Evolutionary conservation across 2,888 invertebrate species (phyloP).

Genomic region (Merodon equestris): DNA sequence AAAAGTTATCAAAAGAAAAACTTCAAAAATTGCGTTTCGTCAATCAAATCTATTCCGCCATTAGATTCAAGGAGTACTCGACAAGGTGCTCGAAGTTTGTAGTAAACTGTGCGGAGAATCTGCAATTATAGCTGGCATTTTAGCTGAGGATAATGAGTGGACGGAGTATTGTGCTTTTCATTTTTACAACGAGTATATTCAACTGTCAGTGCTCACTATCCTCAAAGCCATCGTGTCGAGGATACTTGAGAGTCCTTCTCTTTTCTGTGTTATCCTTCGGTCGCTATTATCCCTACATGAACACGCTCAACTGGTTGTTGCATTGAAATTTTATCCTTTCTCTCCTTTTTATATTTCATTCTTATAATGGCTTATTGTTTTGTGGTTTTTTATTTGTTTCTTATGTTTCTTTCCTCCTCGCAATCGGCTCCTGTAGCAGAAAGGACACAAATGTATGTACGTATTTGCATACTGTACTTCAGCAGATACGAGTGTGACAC

Average conservation of each 20-base stretch:
- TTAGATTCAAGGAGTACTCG: constrained; percentile 54
- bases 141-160: constrained; percentile 41
- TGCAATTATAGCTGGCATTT: constrained; percentile 33
- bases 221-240: constrained; percentile 57
- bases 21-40: constrained; percentile 24
- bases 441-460: too few relatives aligned
- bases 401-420: too few relatives aligned
- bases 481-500: not conserved
- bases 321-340: constrained; percentile 52
- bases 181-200: too few relatives aligned
- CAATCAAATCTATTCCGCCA: constrained; percentile 20
- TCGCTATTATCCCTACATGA: constrained; percentile 60
- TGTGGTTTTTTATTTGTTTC: constrained; percentile 10
- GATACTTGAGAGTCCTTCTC: constrained; percentile 54
- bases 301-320: constrained; percentile 61
- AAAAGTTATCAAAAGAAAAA: constrained; percentile 14
- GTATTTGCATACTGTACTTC: too few relatives aligned
- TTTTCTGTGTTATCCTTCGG: constrained; percentile 16
- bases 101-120: constrained; percentile 28
- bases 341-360: constrained; percentile 21
- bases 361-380: constrained; percentile 50
- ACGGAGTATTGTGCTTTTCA: constrained; percentile 46
- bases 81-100: constrained; percentile 24
- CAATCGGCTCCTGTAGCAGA: too few relatives aligned
- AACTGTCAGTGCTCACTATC: too few relatives aligned